Evolutionary conservation across 2,113 vertebrate species (phyloP).

Genomic region (Mormyrus lacerda): DNA sequence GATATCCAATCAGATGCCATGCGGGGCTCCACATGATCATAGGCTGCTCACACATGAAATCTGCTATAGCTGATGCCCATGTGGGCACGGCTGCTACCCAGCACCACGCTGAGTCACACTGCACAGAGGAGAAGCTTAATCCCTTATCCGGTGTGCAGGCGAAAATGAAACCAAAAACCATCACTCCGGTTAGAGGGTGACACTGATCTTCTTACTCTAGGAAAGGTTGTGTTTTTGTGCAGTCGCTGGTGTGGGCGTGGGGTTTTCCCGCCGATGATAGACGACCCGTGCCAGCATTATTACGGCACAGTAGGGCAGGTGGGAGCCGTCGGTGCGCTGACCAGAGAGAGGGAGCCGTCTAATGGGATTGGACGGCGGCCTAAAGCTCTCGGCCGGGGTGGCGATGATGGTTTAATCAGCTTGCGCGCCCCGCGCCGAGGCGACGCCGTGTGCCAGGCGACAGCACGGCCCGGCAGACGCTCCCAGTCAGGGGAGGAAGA

Average conservation of each 20-base stretch:
- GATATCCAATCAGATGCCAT: conserved; percentile 26
- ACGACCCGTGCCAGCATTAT: background rate
- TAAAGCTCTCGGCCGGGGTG: conserved; percentile 25
- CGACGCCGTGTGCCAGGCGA: background rate
- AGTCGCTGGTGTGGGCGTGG: background rate
- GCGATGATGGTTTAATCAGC: conserved; percentile 48
- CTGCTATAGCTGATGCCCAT: conserved; percentile 3
- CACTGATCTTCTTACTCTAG: background rate
- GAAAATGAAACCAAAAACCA: background rate
- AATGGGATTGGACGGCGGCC: conserved; percentile 38
- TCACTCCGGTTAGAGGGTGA: background rate
- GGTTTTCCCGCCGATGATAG: background rate
- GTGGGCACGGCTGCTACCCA: background rate
- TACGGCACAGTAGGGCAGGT: background rate
- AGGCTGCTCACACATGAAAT: conserved; percentile 16
- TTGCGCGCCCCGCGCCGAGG: conserved; percentile 25
- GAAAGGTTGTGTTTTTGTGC: background rate
- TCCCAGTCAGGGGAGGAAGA: conserved; percentile 22
- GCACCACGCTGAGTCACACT: background rate
- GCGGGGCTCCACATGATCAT: conserved; percentile 24
- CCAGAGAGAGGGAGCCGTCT: conserved; percentile 14
- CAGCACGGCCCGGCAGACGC: conserved; percentile 19
- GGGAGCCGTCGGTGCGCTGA: background rate
- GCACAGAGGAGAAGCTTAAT: background rate
- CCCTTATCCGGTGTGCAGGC: background rate